Percentiles rank a stretch among this genome's conserved stretches.
These are phyloP conservation scores for Prionace glauca DNA, from an alignment of 2,797 vertebrate genomes.

Conservation along the genomic window DNA sequence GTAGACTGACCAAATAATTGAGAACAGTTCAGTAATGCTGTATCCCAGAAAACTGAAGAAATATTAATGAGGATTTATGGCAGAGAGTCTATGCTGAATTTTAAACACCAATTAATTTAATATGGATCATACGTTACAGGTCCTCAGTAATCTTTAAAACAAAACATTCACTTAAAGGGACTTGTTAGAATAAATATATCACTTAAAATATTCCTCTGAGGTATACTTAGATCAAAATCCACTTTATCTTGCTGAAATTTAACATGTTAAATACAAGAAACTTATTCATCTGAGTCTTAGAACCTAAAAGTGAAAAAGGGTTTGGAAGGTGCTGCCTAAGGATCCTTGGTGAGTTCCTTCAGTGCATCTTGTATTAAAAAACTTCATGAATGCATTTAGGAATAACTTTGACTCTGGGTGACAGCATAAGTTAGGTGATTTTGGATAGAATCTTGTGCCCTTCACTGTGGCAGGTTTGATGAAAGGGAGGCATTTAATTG, in stretches of 20 bases:
- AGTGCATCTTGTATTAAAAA: neutral
- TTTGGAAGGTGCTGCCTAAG: too few relatives aligned
- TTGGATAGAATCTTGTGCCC: neutral
- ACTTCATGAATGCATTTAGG: neutral
- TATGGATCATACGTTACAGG: neutral
- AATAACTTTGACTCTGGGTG: neutral
- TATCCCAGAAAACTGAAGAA: neutral
- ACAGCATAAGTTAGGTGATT: neutral
- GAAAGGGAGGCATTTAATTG: too few relatives aligned
- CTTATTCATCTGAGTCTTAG: neutral
- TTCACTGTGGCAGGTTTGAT: neutral
- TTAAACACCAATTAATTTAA: neutral
- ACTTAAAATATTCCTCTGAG: neutral
- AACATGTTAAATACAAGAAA: neutral
- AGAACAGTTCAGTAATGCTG: neutral
- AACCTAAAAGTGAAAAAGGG: neutral
- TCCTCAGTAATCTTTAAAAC: neutral
- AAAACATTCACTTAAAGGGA: neutral
- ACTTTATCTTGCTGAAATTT: neutral
- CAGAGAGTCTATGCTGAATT: neutral
- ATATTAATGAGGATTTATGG: neutral
- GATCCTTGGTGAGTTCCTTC: too few relatives aligned
- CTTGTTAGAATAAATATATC: neutral
- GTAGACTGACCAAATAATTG: slow-evolving; percentile 19
- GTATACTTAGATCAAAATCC: neutral